Evolutionary conservation across 2,888 invertebrate species (phyloP), one percentile per base, ranked within the genome.

Genomic region (Tenthredo notha): DNA sequence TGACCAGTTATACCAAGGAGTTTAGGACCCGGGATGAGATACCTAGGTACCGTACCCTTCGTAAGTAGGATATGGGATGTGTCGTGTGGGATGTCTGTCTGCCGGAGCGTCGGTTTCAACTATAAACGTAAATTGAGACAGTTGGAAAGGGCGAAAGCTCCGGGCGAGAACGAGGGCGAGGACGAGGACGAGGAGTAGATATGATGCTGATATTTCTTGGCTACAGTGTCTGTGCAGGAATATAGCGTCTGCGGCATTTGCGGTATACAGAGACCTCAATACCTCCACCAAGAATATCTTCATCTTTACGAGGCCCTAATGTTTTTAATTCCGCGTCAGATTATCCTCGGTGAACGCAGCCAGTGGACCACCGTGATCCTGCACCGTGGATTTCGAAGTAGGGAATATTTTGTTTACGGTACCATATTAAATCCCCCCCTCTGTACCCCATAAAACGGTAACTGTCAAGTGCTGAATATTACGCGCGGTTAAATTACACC

Each of bases 281-380:
- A 47, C 18, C 50, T 33, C 6, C 50, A 12, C 37, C 40, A 21
- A 40, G 58, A 25, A 40, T 29, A 80, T 61, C 88, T 90, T 90
- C 88, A 91, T 90, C 90, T 91, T 91, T 92, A 91, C 89, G 91
- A 91, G 88, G 87, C 89, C 87, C 88, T 91, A 89, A 91, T 89
- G 90, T 91, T 91, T 90, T 91, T 90, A 90, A 91, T 91, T 91
- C 90, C 89, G 88, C 40, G 87, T 88, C 85, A 88, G 90, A 90
- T 91, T 91, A 91, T 90, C 90, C 12, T 33, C 9, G 10, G 61
- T 2, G 33, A 77, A 54, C 12, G 29, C 4, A 50, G 47, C 37
- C 37, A n/a, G 77, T 7, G 77, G 50, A 50, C 29, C 29, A n/a
- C 70, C 37, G 1, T 29, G 6, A 25, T 15, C 67, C 67, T 9